Evolutionary conservation across 1,140 invertebrate genomes (phyloP).

Genomic region (Phymastichus coffea): DNA sequence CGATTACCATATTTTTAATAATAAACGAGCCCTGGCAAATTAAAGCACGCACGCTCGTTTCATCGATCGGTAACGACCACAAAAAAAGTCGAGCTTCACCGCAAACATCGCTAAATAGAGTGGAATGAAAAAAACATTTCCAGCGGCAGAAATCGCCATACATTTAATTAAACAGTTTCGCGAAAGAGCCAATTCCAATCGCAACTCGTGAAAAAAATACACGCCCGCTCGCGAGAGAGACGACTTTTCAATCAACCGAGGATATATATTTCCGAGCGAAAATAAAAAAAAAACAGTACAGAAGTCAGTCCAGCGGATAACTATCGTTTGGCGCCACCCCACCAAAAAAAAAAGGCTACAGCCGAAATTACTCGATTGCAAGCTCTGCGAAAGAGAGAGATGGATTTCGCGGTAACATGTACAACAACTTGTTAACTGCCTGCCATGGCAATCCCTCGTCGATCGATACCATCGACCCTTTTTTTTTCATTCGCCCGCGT

Average conservation of each 20-base stretch:
- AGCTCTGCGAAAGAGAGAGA: slow-evolving; percentile 11
- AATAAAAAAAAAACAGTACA: slow-evolving; percentile 17
- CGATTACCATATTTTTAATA: no score
- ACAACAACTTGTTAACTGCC: slow-evolving; percentile 30
- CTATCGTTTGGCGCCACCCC: no score
- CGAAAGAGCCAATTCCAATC: no score
- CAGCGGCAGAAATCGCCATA: slow-evolving; percentile 21
- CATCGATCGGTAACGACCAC: no score
- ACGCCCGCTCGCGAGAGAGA: slow-evolving; percentile 32
- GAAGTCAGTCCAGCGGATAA: background rate
- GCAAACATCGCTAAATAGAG: no score
- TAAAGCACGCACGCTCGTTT: no score
- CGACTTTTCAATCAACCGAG: background rate
- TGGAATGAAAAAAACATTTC: no score
- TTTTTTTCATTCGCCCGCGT: no score
- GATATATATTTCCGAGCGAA: background rate
- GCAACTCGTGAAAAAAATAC: slow-evolving; percentile 28
- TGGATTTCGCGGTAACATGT: slow-evolving; percentile 25
- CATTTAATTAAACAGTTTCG: slow-evolving; percentile 29
- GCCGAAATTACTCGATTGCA: slow-evolving; percentile 24
- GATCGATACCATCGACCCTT: slow-evolving; percentile 13
- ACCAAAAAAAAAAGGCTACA: slow-evolving; percentile 9
- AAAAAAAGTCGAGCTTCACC: no score
- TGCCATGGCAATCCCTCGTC: slow-evolving; percentile 9
- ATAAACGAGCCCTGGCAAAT: no score